Conservation (phyloP, 2,113 vertebrate species). For the Carassius auratus region DNA sequence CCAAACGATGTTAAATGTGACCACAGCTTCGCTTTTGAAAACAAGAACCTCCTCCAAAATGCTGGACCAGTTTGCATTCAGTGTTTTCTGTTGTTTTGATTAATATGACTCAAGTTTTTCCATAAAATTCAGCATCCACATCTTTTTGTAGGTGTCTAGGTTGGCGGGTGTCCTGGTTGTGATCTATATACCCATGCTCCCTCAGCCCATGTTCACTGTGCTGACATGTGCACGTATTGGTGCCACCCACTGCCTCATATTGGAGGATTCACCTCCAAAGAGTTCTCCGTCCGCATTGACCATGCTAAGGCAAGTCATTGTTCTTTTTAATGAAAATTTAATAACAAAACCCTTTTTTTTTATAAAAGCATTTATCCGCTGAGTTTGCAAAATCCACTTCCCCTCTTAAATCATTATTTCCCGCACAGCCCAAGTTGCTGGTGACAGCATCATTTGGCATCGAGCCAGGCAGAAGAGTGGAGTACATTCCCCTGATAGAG, state of each 20-base stretch:
- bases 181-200: slow-evolving; percentile 99
- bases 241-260: slow-evolving; percentile 95
- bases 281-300: slow-evolving; percentile 89
- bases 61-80: not conserved
- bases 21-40: not conserved
- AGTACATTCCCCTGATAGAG: slow-evolving; percentile 89
- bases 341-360: not conserved
- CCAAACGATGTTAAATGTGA: not conserved
- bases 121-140: not conserved
- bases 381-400: not conserved
- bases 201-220: slow-evolving; percentile 93
- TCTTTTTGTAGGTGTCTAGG: slow-evolving; percentile 84
- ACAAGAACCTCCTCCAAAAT: not conserved
- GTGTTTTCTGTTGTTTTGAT: not conserved
- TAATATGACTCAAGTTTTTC: not conserved
- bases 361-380: not conserved
- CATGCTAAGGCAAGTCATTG: slow-evolving; percentile 86
- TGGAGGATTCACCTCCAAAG: slow-evolving; percentile 94
- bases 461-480: slow-evolving; percentile 87
- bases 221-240: slow-evolving; percentile 93
- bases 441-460: slow-evolving; percentile 94
- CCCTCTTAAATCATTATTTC: slow-evolving; percentile 41
- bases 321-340: not conserved
- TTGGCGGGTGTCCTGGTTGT: slow-evolving; percentile 91
- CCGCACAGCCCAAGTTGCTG: slow-evolving; percentile 87